Evolutionary conservation across 1,140 invertebrate genomes (phyloP), one percentile per base, ranked within the genome.

Genomic region (Camponotus floridanus): DNA sequence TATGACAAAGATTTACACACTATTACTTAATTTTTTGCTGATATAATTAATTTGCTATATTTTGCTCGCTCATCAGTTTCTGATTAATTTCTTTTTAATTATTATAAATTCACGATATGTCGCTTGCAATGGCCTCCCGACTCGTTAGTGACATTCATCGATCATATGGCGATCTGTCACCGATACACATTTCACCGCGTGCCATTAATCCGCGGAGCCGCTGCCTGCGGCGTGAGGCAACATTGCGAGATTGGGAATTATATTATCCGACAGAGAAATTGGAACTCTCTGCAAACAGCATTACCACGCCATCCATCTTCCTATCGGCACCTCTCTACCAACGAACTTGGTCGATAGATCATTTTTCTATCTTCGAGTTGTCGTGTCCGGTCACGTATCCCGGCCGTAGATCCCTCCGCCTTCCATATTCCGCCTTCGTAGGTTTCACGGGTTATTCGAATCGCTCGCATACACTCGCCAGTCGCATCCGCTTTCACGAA

Each of bases 401-500:
- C 33, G 65, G 31, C 73, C 62, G 55, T 85, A 65, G 85, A 73
- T 57, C 80, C 45, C 13, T 51, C 15, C 6, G 48, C 15, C 48
- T 18, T 51, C 39, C 51, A 61, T 67, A 64, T 76, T 70, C 65
- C 33, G 26, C 48, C 39, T 73, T 59, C 51, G 64, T 26, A 85
- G 36, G 73, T 36, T 83, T 45, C 55, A 55, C 9, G 33, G 73
- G 62, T 80, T 42, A 59, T 68, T 84, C 15, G 73, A 33, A 83
- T 61, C 67, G 68, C 55, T 67, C 79, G 68, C 68, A 18, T 74
- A 45, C 48, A 51, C 55, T 81, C 51, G 57, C 39, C 51, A 13
- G 9, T 74, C 68, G 48, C 65, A 76, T 88, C 74, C 85, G 90
- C 88, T 91, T 90, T 91, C 62, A 88, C 78, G 90, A 91, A 92